These are phyloP conservation scores for Rhea americana DNA, from an alignment of 2,113 vertebrate genomes.

Conservation along the genomic window DNA sequence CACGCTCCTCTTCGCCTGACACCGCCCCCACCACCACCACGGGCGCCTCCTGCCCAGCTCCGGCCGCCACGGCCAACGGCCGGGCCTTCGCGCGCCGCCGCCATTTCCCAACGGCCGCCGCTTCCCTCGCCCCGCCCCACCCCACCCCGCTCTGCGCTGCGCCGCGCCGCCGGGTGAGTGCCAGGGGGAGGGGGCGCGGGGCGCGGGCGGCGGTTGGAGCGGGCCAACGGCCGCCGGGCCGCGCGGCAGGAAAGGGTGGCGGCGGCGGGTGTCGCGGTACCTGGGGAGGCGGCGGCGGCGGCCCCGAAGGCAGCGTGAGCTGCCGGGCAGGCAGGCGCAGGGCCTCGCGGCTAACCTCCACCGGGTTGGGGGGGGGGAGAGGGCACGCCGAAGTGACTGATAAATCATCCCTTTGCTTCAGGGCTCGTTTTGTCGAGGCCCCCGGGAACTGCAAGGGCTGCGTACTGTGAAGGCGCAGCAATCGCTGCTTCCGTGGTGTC, in stretches of 20 bases:
- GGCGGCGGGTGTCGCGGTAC: not conserved
- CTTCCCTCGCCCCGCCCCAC: not conserved
- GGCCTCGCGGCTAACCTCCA: not conserved
- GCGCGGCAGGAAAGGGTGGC: not conserved
- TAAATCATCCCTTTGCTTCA: accelerated
- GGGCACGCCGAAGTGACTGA: not conserved
- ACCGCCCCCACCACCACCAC: no score
- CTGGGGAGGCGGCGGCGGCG: not conserved
- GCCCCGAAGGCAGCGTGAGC: not conserved
- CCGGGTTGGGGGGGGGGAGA: no score
- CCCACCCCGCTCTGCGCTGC: not conserved
- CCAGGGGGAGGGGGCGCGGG: not conserved
- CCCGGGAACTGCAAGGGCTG: not conserved
- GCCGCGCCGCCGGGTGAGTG: not conserved
- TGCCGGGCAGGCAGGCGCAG: not conserved
- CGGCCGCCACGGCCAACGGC: no score
- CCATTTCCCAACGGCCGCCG: not conserved
- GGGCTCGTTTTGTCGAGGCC: not conserved
- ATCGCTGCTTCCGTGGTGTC: accelerated
- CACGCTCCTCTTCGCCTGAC: no score
- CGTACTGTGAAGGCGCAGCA: not conserved
- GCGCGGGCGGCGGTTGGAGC: not conserved
- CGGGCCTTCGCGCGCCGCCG: not conserved
- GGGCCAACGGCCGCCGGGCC: no score
- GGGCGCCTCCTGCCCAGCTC: not conserved